Percentiles rank a stretch among this genome's conserved stretches.
phyloP scores from a whole-genome alignment of 2,113 vertebrate genomes.

The Platysternon megacephalum region DNA sequence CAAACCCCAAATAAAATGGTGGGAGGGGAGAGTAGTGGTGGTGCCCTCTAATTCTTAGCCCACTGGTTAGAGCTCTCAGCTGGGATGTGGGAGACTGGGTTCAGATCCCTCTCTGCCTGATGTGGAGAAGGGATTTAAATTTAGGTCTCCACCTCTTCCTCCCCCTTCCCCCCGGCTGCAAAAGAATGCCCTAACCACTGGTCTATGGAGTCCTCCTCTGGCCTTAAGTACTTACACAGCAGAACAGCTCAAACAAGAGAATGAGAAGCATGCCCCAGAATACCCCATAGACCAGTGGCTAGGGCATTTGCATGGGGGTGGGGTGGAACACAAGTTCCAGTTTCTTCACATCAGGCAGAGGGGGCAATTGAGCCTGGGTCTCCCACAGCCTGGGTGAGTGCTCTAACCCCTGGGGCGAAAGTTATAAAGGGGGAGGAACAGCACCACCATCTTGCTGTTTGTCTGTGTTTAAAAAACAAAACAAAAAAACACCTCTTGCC shows the following conservation, averaged over 20 bases:
- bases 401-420: neutral
- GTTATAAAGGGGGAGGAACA: neutral
- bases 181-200: neutral
- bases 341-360: neutral
- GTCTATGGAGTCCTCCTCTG: no score
- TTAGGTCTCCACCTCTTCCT: no score
- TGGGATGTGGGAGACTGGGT: neutral
- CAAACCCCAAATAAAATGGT: neutral
- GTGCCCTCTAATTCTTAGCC: neutral
- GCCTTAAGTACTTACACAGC: neutral
- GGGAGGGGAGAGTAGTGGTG: neutral
- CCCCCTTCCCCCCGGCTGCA: no score
- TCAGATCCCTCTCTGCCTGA: neutral
- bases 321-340: neutral
- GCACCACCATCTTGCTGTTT: neutral
- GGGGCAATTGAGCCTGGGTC: neutral
- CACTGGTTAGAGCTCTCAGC: no score
- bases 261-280: neutral
- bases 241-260: neutral
- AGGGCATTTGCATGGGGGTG: neutral
- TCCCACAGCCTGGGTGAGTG: neutral
- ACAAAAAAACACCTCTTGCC: neutral
- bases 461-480: neutral
- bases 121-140: neutral
- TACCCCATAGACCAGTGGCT: no score